These are phyloP conservation scores for Acrocyrtus sp. DNA, from an alignment of 2,888 invertebrate genomes.

Conservation along the genomic window DNA sequence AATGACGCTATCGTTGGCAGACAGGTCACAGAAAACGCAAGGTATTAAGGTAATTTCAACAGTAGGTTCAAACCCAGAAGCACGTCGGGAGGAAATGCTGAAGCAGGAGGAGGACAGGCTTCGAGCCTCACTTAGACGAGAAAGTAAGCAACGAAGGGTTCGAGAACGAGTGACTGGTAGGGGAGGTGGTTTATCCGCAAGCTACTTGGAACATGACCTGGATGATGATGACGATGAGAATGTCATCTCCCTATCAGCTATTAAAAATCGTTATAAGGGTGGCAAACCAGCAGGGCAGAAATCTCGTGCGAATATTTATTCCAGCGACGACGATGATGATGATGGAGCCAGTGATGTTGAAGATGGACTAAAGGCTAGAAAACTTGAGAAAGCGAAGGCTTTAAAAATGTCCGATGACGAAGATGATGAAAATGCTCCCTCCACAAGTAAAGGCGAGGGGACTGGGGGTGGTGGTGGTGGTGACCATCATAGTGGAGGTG, in stretches of 20 bases:
- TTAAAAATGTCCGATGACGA: slow-evolving; percentile 82
- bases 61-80: slow-evolving; percentile 94
- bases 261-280: slow-evolving; percentile 93
- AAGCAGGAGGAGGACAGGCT: slow-evolving; percentile 98
- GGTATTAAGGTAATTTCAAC: slow-evolving; percentile 96
- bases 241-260: slow-evolving; percentile 90
- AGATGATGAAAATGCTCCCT: slow-evolving; percentile 62
- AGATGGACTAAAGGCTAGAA: slow-evolving; percentile 72
- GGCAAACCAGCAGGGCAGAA: slow-evolving; percentile 66
- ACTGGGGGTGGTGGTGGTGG: slow-evolving; percentile 20
- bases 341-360: slow-evolving; percentile 64
- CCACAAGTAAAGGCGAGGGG: slow-evolving; percentile 25
- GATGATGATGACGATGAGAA: slow-evolving; percentile 84
- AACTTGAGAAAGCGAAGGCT: slow-evolving; percentile 79
- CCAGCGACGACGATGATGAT: slow-evolving; percentile 83
- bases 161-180: slow-evolving; percentile 70
- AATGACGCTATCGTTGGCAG: slow-evolving; percentile 97
- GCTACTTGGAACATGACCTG: slow-evolving; percentile 71
- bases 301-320: slow-evolving; percentile 74
- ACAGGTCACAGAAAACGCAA: slow-evolving; percentile 90
- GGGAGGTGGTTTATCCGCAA: slow-evolving; percentile 68
- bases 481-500: slow-evolving; percentile 22
- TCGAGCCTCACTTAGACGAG: slow-evolving; percentile 84
- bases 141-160: slow-evolving; percentile 72
- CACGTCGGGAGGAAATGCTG: slow-evolving; percentile 87